Conservation (phyloP, 2,113 vertebrate genomes). For the Forbesichthys agassizii region DNA sequence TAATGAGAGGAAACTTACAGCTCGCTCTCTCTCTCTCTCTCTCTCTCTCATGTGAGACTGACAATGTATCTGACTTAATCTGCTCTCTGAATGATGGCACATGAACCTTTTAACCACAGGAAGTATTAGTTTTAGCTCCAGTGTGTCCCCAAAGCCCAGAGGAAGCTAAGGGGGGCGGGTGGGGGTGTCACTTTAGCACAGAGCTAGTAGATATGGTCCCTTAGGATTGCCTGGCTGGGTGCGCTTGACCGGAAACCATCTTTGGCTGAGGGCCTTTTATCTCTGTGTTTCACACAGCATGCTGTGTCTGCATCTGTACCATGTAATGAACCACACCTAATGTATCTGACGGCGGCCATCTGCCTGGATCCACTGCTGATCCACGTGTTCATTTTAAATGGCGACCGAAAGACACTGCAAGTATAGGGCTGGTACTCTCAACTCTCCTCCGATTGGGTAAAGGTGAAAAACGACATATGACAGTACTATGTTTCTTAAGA, state of each 20-base stretch:
- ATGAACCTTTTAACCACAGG: slow-evolving; percentile 7
- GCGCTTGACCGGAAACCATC: slow-evolving; percentile 18
- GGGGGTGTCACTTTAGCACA: no score
- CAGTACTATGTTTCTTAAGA: no score
- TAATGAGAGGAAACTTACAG: neutral
- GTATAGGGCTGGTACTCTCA: no score
- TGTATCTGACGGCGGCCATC: slow-evolving; percentile 36
- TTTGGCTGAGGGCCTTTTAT: slow-evolving; percentile 25
- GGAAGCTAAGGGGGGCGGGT: neutral
- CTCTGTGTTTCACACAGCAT: slow-evolving; percentile 23
- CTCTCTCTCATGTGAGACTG: neutral
- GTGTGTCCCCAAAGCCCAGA: neutral
- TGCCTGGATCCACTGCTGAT: slow-evolving; percentile 31
- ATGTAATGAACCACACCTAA: slow-evolving; percentile 38
- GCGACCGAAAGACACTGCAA: slow-evolving; percentile 11
- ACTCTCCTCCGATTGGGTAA: no score
- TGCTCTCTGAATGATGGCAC: slow-evolving; percentile 4
- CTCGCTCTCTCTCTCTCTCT: neutral
- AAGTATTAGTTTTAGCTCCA: slow-evolving; percentile 3
- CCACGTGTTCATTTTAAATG: neutral
- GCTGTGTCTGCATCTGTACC: slow-evolving; percentile 5
- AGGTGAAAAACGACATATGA: no score
- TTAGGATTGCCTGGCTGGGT: slow-evolving; percentile 1
- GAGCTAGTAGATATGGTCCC: slow-evolving; percentile 20
- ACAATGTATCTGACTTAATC: neutral